Base-by-base conservation (phyloP, 2,888 invertebrate genomes). In the Cosmia pyralina region DNA sequence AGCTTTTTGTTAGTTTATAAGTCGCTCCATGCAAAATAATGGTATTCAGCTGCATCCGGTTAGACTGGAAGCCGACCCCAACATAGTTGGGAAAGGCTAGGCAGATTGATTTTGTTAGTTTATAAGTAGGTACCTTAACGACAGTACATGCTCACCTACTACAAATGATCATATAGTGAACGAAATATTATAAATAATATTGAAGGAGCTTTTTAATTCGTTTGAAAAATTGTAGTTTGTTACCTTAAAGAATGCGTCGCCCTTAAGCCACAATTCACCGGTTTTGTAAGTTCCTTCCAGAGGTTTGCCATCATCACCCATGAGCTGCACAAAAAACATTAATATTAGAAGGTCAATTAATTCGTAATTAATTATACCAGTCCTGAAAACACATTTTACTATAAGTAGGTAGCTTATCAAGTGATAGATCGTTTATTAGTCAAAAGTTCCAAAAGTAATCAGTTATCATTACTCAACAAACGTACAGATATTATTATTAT, bases 171-270 rank as follows among this genome's bases (percentile, higher is more conserved):
- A 1, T 52, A 22, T 1, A 5, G 2, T 38, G 19, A 55, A 15
- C 13, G 15, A 13, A 55, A 41, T 17, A 17, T 73, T 41, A 13
- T 17, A 0, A 55, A 44, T 22, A 52, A 50, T 28, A 22, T n/a
- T 34, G 2, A 4, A 28, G 2, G 4, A 2, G 19, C 6, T 53
- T 53, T 53, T 22, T 22, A 53, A 13, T 22, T 53, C 13, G 53
- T 22, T 22, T 52, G 4, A 19, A 41, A 5, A 22, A 63, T 17
- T 8, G 0, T 41, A 4, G 6, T 2, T 60, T 44, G 22, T 57
- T 89, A 92, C 92, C 90, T 85, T 92, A 74, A 92, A 93, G 84
- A 92, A 92, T 22, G 81, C 82, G 50, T 90, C 85, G 55, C 92
- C 90, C 82, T 88, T 92, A 62, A 92, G 69, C 90, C 90, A 92